A percentile compares a stretch with the other conserved stretches of the same genome.
Evolutionary conservation across 2,113 vertebrate genomes (phyloP).

Genomic region (Daboia siamensis): DNA sequence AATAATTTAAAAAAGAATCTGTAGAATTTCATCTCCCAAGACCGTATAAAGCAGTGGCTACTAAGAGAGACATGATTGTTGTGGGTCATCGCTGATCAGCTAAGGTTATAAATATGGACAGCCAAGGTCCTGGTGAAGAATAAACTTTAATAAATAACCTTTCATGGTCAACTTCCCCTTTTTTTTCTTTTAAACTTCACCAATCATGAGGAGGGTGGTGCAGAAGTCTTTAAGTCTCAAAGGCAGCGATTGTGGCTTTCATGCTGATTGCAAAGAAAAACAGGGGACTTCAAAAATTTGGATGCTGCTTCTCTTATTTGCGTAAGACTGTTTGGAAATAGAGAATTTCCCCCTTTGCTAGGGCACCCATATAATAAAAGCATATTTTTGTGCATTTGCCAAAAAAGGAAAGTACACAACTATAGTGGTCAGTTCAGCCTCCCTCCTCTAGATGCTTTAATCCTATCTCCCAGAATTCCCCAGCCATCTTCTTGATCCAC

Average conservation of each 20-base stretch:
- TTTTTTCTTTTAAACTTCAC: not conserved
- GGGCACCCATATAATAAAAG: not conserved
- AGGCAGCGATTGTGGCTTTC: not conserved
- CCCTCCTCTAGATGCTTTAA: not conserved
- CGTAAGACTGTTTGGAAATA: not conserved
- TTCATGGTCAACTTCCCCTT: not conserved
- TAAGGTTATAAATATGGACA: not conserved
- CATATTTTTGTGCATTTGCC: no score
- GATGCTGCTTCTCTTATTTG: not conserved
- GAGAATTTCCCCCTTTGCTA: not conserved
- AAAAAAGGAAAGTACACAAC: not conserved
- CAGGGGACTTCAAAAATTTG: not conserved
- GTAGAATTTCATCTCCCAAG: not conserved
- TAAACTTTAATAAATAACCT: not conserved
- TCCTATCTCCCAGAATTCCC: not conserved
- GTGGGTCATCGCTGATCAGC: not conserved
- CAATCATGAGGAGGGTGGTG: not conserved
- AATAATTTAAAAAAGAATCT: no score
- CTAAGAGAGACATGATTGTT: fast-evolving
- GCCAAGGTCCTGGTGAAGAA: not conserved
- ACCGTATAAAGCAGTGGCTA: not conserved
- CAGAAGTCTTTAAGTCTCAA: not conserved
- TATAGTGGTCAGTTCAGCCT: not conserved
- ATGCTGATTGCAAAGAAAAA: not conserved
- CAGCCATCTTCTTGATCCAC: not conserved